Base-by-base conservation (phyloP, 2,113 vertebrate species). In the Seriola aureovittata region DNA sequence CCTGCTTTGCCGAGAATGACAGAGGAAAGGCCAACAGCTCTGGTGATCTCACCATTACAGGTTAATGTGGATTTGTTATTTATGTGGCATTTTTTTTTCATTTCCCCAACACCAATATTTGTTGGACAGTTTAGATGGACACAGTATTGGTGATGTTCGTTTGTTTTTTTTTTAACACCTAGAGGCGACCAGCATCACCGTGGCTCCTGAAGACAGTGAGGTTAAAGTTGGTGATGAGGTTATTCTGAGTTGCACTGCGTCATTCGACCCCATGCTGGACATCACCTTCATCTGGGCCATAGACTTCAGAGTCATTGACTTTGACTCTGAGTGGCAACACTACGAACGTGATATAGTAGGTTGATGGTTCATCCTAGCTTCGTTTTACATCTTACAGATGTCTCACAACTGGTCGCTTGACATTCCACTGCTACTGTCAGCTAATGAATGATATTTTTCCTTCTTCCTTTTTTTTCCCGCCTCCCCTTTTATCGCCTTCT, bases 1-100 rank as follows among this genome's bases (percentile, higher is more conserved):
- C 95, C 0, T 99, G 98, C 88, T 97, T 97, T 76, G 98, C 97
- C 17, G 97, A 99, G 94, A 99, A 99, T 75, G 97, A 99, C 75
- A 93, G 95, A 85, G 98, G 98, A 52, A 99, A 97, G 87, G 95
- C 96, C 82, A 99, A 98, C 82, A 99, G 96, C 90, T 97, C 97
- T 0, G 97, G 97, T 62, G 95, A 94, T 54, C 97, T 99, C 60
- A 96, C 96, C 81, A 97, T 98, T 87, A 99, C 97, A 93, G 97
- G 98, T 99, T 8, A 55, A 81, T 77, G 3, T 21, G 42, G n/a
- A 36, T 36, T 36, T 36, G 34, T 42, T 54, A n/a, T 54, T 54
- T 54, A 54, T 54, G 52, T 54, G 21, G 21, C 19, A n/a, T 23
- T 63, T n/a, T 46, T 48, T 25, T 38, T 2, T 25, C 4, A 12